These are phyloP conservation scores for Marmota flaviventris DNA, from an alignment of 2,113 vertebrate genomes.

Conservation along the genomic window DNA sequence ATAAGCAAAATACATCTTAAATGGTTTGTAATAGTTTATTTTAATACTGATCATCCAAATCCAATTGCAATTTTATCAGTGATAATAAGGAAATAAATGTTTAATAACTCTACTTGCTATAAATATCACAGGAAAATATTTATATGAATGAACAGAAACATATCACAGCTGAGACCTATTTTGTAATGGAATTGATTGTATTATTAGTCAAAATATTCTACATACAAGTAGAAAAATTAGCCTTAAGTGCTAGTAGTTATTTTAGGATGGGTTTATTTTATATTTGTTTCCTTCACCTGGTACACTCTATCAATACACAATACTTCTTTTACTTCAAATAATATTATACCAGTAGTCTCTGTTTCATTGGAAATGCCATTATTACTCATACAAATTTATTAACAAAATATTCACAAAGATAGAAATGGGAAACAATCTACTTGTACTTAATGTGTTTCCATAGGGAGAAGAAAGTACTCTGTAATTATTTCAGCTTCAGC, in stretches of 20 bases:
- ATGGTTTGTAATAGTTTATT: slow-evolving; percentile 27
- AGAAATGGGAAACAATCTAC: not conserved
- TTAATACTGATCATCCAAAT: slow-evolving; percentile 57
- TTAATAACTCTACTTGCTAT: not conserved
- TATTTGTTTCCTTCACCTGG: not conserved
- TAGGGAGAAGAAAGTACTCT: not conserved
- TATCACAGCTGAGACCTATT: slow-evolving; percentile 19
- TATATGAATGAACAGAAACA: not conserved
- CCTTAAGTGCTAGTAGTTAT: not conserved
- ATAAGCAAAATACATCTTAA: slow-evolving; percentile 21
- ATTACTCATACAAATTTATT: not conserved
- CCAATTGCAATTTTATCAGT: not conserved
- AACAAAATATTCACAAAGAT: not conserved
- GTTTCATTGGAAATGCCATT: not conserved
- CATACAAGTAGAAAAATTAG: not conserved
- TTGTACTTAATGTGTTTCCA: not conserved
- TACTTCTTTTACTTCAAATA: not conserved
- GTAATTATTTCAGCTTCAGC: not conserved
- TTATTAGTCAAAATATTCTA: slow-evolving; percentile 56
- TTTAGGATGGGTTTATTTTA: slow-evolving; percentile 18
- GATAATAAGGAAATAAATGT: slow-evolving; percentile 14
- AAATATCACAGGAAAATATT: slow-evolving; percentile 3
- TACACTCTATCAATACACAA: not conserved
- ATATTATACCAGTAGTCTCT: not conserved
- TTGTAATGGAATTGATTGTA: slow-evolving; percentile 35